phyloP scores from a whole-genome alignment of 1,140 invertebrate species.

The Panonychus citri region DNA sequence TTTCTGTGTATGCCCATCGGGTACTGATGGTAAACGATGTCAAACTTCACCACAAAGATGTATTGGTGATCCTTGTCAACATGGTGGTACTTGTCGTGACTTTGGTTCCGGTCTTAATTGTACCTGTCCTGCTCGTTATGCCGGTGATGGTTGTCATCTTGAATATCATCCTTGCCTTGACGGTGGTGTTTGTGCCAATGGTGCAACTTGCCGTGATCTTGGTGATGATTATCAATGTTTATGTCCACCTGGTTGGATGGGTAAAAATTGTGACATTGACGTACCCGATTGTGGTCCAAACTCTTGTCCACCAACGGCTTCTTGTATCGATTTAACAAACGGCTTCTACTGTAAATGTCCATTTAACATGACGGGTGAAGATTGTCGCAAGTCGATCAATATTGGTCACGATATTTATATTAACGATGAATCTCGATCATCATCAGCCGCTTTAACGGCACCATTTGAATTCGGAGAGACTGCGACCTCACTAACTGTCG shows the following conservation, averaged over 20 bases:
- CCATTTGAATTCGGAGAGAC: constrained; percentile 56
- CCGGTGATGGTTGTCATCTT: constrained; percentile 72
- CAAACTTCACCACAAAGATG: constrained; percentile 83
- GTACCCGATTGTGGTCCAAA: constrained; percentile 78
- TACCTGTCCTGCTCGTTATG: constrained; percentile 58
- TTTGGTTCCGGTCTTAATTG: constrained; percentile 85
- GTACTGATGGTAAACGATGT: constrained; percentile 79
- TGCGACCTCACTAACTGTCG: constrained; percentile 51
- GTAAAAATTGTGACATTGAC: constrained; percentile 71
- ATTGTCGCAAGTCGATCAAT: constrained; percentile 82
- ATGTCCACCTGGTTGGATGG: constrained; percentile 60
- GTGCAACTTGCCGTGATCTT: constrained; percentile 43
- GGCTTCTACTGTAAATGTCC: constrained; percentile 86
- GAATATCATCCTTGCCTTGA: constrained; percentile 60
- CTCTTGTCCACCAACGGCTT: constrained; percentile 75
- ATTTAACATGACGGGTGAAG: constrained; percentile 82
- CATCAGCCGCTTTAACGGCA: constrained; percentile 63
- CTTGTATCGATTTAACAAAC: constrained; percentile 74
- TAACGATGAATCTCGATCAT: constrained; percentile 52
- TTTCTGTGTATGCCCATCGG: constrained; percentile 85
- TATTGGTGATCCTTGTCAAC: constrained; percentile 85
- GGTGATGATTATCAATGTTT: constrained; percentile 40
- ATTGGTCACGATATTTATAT: constrained; percentile 89
- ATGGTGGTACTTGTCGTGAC: constrained; percentile 75
- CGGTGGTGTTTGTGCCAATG: constrained; percentile 52